Conservation (phyloP, 2,113 vertebrate species). For the Pomatostomus ruficeps region DNA sequence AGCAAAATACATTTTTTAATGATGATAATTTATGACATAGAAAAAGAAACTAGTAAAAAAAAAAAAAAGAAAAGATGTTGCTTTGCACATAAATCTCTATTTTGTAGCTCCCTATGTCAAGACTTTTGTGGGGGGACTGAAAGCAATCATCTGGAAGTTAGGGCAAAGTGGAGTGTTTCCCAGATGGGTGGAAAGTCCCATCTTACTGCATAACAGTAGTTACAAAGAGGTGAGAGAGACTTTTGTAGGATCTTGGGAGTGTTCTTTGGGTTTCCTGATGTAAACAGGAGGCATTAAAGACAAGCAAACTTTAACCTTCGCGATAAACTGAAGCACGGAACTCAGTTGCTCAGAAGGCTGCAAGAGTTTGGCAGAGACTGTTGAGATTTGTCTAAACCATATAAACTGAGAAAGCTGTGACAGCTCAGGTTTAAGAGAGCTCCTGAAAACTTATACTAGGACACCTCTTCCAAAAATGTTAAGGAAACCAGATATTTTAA, state of each 20-base stretch:
- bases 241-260: background rate
- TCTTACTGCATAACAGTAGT: background rate
- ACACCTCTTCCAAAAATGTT: background rate
- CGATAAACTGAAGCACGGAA: background rate
- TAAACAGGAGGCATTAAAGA: background rate
- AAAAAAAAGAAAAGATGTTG: background rate
- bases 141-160: background rate
- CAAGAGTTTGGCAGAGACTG: background rate
- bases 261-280: background rate
- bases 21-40: background rate
- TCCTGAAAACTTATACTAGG: background rate
- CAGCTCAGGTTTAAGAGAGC: background rate
- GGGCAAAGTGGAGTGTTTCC: background rate
- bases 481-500: background rate
- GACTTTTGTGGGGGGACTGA: background rate
- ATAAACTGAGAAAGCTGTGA: background rate
- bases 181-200: background rate
- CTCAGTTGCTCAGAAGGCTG: background rate
- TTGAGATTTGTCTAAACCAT: background rate
- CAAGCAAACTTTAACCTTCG: background rate
- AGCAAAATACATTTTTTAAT: background rate
- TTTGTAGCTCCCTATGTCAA: background rate
- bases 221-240: background rate
- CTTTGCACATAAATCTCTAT: background rate
- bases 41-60: background rate